Evolutionary conservation across 1,140 invertebrate species (phyloP).

Genomic region (Anastrepha obliqua): DNA sequence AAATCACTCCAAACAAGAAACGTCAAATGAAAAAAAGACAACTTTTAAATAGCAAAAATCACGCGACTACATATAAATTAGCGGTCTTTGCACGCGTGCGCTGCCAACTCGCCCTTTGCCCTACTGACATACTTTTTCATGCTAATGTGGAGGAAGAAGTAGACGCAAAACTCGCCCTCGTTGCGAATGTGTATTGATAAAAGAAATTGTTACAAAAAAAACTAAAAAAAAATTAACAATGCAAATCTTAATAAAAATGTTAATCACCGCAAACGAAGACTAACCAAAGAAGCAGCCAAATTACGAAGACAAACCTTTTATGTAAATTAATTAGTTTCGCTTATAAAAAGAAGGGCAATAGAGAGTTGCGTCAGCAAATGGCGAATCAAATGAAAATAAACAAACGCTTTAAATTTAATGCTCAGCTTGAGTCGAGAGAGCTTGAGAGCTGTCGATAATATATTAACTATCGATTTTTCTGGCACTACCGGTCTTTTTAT

Average conservation of each 20-base stretch:
- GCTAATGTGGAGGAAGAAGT: neutral
- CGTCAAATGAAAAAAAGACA: neutral
- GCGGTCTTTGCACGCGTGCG: neutral
- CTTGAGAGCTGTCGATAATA: too few relatives aligned
- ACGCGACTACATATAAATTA: slow-evolving; percentile 1
- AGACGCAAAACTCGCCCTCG: neutral
- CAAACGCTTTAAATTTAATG: too few relatives aligned
- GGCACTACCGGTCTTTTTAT: too few relatives aligned
- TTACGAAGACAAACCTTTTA: neutral
- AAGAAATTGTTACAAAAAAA: neutral
- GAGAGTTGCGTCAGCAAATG: neutral
- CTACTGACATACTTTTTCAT: slow-evolving; percentile 37
- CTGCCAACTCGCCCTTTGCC: slow-evolving; percentile 26
- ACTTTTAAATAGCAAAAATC: neutral
- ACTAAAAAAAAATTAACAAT: neutral
- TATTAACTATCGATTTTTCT: too few relatives aligned
- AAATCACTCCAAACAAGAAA: neutral
- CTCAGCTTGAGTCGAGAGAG: too few relatives aligned
- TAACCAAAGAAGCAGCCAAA: neutral
- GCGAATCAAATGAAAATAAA: neutral
- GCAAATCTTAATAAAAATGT: slow-evolving; percentile 7
- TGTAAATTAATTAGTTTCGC: too few relatives aligned
- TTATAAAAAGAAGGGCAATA: neutral
- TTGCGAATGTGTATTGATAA: neutral
- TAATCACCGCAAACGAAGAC: neutral